Conservation (phyloP, 2,113 vertebrate species). For the Salminus brasiliensis region DNA sequence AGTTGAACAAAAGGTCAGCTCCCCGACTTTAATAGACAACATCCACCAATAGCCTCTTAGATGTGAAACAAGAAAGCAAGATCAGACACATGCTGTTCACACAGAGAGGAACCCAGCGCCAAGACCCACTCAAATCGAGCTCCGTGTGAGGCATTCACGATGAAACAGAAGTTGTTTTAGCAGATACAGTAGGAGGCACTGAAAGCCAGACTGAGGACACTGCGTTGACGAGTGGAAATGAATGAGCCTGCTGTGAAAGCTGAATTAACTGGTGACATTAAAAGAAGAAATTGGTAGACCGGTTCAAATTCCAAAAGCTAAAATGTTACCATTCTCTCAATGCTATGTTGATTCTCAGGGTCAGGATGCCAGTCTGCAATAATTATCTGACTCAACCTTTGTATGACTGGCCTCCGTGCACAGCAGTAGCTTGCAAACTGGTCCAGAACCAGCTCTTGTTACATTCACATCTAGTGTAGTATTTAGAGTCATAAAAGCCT, state of each 20-base stretch:
- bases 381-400: background rate
- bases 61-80: constrained; percentile 11
- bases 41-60: background rate
- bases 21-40: constrained; percentile 6
- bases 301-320: background rate
- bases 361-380: background rate
- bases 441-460: background rate
- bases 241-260: background rate
- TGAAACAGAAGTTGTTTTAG: background rate
- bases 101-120: background rate
- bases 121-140: background rate
- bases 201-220: background rate
- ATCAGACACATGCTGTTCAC: constrained; percentile 9
- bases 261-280: background rate
- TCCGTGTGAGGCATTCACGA: constrained; percentile 17
- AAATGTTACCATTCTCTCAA: background rate
- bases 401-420: background rate
- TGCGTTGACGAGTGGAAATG: background rate
- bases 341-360: background rate
- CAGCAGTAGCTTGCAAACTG: background rate
- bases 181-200: background rate
- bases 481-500: background rate
- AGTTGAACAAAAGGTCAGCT: constrained; percentile 24
- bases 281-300: background rate
- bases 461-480: background rate